Evolutionary conservation across 2,797 vertebrate genomes (phyloP), one percentile per base, ranked within the genome.

Genomic region (Artibeus lituratus): DNA sequence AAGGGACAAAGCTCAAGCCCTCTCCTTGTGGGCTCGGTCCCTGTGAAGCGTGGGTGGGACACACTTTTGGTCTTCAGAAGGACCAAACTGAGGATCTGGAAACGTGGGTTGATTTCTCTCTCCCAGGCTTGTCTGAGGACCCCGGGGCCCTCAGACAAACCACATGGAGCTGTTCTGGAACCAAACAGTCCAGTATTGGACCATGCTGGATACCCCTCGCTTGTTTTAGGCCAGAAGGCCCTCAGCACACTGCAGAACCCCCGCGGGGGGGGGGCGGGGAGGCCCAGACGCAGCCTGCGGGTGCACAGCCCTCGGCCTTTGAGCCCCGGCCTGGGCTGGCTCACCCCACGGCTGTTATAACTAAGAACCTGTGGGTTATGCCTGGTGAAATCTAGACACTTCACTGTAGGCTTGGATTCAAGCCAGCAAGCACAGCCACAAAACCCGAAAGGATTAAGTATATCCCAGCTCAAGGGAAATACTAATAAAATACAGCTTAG

Each of bases 401-500:
- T 86, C 24, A 73, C 77, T 10, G 15, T n/a, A 78, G 29, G n/a
- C 37, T 76, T 91, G 59, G 76, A 44, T 49, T 77, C 70, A 87
- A 70, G 51, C 80, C 74, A 74, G 78, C n/a, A 70, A 39, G n/a
- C 42, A 78, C 15, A 85, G 37, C 47, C 49, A 74, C 26, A n/a
- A 84, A 91, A 21, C 59, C 70, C 39, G 35, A 80, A 49, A 87
- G 74, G 76, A 49, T 85, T 39, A 87, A 69, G 19, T 44, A 29
- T 7, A 15, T 49, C n/a, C 39, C 53, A 51, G 44, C 51, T 84
- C 86, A 87, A 77, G n/a, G 39, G 65, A 90, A 87, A 76, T 18
- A 47, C 55, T 49, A 84, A 73, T 77, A 80, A 74, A 72, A 37
- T 39, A 51, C 0, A 21, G 37, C 21, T 51, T 39, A 51, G 72